Conservation (phyloP, 2,113 vertebrate species). For the Crotalus helleri region DNA sequence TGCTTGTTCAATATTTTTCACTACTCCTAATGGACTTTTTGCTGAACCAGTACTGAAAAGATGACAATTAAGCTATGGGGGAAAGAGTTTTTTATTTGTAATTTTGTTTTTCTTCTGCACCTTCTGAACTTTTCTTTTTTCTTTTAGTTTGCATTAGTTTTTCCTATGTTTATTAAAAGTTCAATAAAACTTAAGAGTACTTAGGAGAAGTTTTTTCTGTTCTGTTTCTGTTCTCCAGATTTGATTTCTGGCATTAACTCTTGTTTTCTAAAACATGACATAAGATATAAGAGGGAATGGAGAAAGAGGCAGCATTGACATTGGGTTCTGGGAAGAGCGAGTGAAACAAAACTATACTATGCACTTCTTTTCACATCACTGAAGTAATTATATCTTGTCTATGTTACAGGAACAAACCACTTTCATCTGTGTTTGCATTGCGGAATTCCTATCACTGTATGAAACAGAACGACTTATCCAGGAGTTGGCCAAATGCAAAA, state of each 20-base stretch:
- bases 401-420: constrained; percentile 86
- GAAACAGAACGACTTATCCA: constrained; percentile 93
- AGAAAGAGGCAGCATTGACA: neutral
- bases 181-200: neutral
- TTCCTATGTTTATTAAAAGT: neutral
- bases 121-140: neutral
- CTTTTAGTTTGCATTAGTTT: neutral
- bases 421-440: constrained; percentile 94
- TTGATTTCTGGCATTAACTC: neutral
- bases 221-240: neutral
- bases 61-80: neutral
- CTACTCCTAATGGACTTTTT: neutral
- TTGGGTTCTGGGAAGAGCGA: neutral
- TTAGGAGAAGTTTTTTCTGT: neutral
- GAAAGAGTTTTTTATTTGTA: neutral
- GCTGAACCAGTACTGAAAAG: neutral
- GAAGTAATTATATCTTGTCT: neutral
- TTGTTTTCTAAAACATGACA: neutral
- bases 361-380: neutral
- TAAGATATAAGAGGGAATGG: neutral
- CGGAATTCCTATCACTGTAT: constrained; percentile 91
- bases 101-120: neutral
- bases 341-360: neutral
- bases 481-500: constrained; percentile 91
- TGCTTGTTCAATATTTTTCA: neutral